phyloP scores from a whole-genome alignment of 2,797 vertebrate genomes.

The Synanceia verrucosa region DNA sequence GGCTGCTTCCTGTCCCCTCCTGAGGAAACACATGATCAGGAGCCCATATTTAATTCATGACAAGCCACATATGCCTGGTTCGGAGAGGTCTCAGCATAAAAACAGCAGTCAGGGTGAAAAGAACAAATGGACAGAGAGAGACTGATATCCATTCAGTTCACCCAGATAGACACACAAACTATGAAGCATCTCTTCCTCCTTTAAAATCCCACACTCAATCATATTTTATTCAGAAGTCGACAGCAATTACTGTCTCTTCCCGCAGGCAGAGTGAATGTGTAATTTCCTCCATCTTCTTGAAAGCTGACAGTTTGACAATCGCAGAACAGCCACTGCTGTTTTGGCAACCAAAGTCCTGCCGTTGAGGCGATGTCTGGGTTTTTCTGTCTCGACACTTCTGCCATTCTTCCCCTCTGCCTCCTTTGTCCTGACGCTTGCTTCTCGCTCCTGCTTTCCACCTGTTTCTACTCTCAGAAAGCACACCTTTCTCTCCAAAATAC shows the following conservation, averaged over 20 bases:
- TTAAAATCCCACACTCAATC: conserved; percentile 75
- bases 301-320: conserved; percentile 77
- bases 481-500: conserved; percentile 22
- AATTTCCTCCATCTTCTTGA: conserved; percentile 76
- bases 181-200: conserved; percentile 53
- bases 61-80: conserved; percentile 76
- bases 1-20: conserved; percentile 72
- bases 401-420: conserved; percentile 25
- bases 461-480: background rate
- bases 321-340: conserved; percentile 67
- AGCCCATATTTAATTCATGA: conserved; percentile 86
- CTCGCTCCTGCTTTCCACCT: conserved; percentile 5
- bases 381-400: conserved; percentile 50
- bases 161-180: conserved; percentile 42
- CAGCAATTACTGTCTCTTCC: conserved; percentile 80
- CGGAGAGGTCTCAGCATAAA: conserved; percentile 64
- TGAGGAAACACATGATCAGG: conserved; percentile 76
- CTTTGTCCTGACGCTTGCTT: conserved; percentile 30
- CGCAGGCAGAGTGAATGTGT: conserved; percentile 73
- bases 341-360: conserved; percentile 71
- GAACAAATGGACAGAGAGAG: conserved; percentile 66
- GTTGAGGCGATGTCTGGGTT: conserved; percentile 55
- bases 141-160: conserved; percentile 53
- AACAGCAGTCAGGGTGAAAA: conserved; percentile 74
- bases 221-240: conserved; percentile 83